Base-by-base conservation (phyloP, 2,888 invertebrate genomes). In the Leucania comma region DNA sequence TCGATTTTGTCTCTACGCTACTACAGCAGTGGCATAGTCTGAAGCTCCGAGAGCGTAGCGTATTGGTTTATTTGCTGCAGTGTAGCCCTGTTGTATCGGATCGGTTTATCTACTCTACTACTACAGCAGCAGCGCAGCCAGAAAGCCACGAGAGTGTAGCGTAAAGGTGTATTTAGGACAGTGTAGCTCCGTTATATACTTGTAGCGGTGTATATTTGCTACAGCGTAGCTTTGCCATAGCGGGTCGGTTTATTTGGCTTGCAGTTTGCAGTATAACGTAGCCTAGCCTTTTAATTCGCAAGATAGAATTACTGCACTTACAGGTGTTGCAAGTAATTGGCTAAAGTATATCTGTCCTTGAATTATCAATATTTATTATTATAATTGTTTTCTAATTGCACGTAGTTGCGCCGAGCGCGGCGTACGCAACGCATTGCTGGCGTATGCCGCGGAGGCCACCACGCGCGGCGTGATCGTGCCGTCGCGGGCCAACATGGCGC, bases 321-420 rank as follows among this genome's bases (percentile, higher is more conserved):
- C 42, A 42, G 12, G 14, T 14, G 42, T 17, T 2, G 2, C 42
- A 42, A 42, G 42, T 42, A 35, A 35, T 35, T 10, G 38, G 14
- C 14, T 14, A 38, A 4, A 38, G 14, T 12, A 38, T 29, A 9
- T 20, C 54, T 29, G 20, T 4, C 26, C 9, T 20, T 29, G 29
- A 9, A 29, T 4, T 26, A 26, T n/a, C 12, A 51, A 53, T 53
- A 32, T 10, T 20, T 32, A n/a, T n/a, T n/a, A n/a, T 20, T 32
- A 10, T 54, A 14, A 35, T 12, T 42, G 14, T 77, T 68, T 35
- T 77, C 14, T 50, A 24, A 26, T 56, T 64, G 20, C 35, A 63
- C 60, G 1, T 29, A 95, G 95, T 83, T 95, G 93, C 68, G 92
- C 92, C 24, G 95, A 96, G 72, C 93, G 95, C 12, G 95, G 95